phyloP scores from a whole-genome alignment of 2,888 invertebrate species.

The Ophraella communa region DNA sequence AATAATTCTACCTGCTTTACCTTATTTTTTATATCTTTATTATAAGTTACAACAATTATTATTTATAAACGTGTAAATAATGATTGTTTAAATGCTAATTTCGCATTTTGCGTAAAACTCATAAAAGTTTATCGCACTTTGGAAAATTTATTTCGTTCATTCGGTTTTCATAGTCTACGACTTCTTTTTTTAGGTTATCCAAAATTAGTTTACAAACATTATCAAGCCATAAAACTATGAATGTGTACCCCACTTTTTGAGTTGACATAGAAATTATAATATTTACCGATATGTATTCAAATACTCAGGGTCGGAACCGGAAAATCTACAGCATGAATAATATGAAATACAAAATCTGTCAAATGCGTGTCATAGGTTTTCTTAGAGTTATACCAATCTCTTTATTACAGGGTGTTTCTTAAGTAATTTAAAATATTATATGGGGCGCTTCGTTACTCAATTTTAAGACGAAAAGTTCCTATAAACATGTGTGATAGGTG shows the following conservation, averaged over 20 bases:
- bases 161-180: not conserved
- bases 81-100: not conserved
- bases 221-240: not conserved
- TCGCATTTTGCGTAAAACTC: not conserved
- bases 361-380: too few relatives aligned
- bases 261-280: not conserved
- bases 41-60: not conserved
- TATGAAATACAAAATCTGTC: too few relatives aligned
- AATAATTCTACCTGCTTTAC: too few relatives aligned
- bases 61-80: not conserved
- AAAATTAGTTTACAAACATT: constrained; percentile 1
- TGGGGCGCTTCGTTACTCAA: too few relatives aligned
- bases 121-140: not conserved
- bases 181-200: not conserved
- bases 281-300: not conserved
- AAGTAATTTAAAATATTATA: too few relatives aligned
- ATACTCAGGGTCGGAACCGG: not conserved
- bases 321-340: too few relatives aligned
- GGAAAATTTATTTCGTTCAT: not conserved
- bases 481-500: too few relatives aligned
- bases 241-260: not conserved
- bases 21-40: too few relatives aligned
- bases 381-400: too few relatives aligned
- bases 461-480: too few relatives aligned
- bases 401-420: too few relatives aligned